Percentiles rank a stretch among this genome's conserved stretches.
Conservation (phyloP, 2,888 invertebrate genomes). For the Nycteola revayana region DNA sequence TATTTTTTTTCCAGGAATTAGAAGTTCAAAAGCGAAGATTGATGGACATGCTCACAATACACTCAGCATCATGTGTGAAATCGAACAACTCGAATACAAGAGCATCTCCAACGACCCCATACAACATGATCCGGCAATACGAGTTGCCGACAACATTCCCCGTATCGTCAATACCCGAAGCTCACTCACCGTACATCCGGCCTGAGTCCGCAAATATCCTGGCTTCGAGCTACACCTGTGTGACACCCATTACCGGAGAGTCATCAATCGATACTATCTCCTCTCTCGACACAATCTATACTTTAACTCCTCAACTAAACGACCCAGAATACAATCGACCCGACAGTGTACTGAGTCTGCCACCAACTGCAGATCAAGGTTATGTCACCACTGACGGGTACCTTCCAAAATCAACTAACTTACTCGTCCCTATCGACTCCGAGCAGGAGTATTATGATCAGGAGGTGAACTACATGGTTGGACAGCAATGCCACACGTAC, state of each 20-base stretch:
- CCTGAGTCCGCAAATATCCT: slow-evolving; percentile 79
- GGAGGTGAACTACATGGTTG: slow-evolving; percentile 75
- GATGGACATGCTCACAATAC: slow-evolving; percentile 89
- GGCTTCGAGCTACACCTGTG: slow-evolving; percentile 73
- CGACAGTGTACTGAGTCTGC: slow-evolving; percentile 71
- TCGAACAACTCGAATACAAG: slow-evolving; percentile 63
- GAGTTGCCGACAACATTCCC: slow-evolving; percentile 74
- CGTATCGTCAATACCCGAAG: slow-evolving; percentile 52
- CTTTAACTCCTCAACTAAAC: slow-evolving; percentile 57
- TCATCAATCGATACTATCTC: slow-evolving; percentile 67
- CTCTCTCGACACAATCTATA: slow-evolving; percentile 63
- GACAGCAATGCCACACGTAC: slow-evolving; percentile 82
- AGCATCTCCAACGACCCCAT: slow-evolving; percentile 63
- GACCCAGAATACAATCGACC: slow-evolving; percentile 68
- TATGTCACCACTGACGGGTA: slow-evolving; percentile 69
- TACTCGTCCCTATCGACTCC: slow-evolving; percentile 79
- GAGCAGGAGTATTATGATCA: slow-evolving; percentile 78
- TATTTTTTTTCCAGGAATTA: slow-evolving; percentile 83
- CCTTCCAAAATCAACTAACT: slow-evolving; percentile 68
- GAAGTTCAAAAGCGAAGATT: slow-evolving; percentile 90
- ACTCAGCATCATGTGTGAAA: slow-evolving; percentile 87
- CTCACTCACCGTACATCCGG: slow-evolving; percentile 74
- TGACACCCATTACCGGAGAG: slow-evolving; percentile 63
- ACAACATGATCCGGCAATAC: slow-evolving; percentile 69
- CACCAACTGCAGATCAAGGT: slow-evolving; percentile 52